Conservation (phyloP, 2,113 vertebrate species). For the Ia io region DNA sequence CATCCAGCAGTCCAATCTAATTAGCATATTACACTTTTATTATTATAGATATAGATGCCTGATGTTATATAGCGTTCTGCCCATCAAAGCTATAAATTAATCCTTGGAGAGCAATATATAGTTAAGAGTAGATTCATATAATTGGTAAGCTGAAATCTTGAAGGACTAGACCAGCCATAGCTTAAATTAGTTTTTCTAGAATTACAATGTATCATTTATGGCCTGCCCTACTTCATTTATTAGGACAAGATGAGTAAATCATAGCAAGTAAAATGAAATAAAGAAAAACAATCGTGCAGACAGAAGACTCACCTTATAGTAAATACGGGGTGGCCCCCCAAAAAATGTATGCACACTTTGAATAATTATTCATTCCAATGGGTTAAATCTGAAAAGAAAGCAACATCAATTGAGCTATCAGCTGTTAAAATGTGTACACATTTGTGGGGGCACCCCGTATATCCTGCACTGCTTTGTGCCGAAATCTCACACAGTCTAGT, state of each 20-base stretch:
- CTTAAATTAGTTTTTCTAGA: constrained; percentile 43
- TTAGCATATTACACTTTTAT: too few relatives aligned
- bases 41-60: too few relatives aligned
- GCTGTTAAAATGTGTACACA: too few relatives aligned
- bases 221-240: not conserved
- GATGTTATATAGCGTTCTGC: not conserved
- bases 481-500: not conserved
- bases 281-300: constrained; percentile 1
- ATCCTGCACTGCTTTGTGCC: not conserved
- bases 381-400: too few relatives aligned
- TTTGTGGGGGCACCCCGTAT: not conserved
- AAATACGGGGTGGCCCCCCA: not conserved
- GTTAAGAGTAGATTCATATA: constrained; percentile 16
- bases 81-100: constrained; percentile 9
- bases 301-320: not conserved
- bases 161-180: constrained; percentile 29
- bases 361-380: too few relatives aligned
- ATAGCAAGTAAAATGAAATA: not conserved
- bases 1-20: too few relatives aligned
- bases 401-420: too few relatives aligned
- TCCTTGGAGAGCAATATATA: constrained; percentile 9
- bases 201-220: not conserved
- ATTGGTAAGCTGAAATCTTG: constrained; percentile 15
- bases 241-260: not conserved
- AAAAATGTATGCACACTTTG: too few relatives aligned